Percentiles rank a stretch among this genome's conserved stretches.
phyloP scores from a whole-genome alignment of 64 coral and sea anemone species.

The Hydrozoanthus tunicans region DNA sequence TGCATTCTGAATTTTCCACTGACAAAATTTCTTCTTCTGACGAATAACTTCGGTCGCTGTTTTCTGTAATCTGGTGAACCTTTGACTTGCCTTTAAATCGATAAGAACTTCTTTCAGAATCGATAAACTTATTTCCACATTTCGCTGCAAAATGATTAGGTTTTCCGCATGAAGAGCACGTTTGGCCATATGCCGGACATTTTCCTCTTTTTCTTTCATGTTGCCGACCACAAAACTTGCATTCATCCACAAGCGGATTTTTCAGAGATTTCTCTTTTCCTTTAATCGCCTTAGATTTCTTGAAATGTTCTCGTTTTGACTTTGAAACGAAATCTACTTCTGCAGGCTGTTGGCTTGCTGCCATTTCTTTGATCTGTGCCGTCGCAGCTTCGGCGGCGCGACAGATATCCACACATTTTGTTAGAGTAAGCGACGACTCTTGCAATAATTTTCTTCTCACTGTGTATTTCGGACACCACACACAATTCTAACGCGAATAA shows the following conservation, averaged over 20 bases:
- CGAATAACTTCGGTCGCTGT: neutral
- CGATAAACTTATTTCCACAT: neutral
- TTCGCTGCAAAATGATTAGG: slow-evolving; percentile 34
- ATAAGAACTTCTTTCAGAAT: neutral
- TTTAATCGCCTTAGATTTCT: neutral
- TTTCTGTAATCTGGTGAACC: slow-evolving; percentile 11
- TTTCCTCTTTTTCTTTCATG: slow-evolving; percentile 31
- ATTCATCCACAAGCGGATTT: slow-evolving; percentile 18
- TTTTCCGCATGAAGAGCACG: neutral
- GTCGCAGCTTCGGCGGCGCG: slow-evolving; percentile 23
- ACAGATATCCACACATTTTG: slow-evolving; percentile 51
- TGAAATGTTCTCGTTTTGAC: neutral
- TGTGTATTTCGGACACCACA: neutral
- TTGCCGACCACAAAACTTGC: slow-evolving; percentile 26
- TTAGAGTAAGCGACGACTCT: slow-evolving; percentile 35
- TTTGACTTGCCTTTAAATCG: neutral
- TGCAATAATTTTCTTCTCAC: slow-evolving; percentile 26
- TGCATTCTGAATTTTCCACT: neutral
- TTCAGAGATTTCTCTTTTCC: neutral
- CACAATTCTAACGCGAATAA: slow-evolving; percentile 12
- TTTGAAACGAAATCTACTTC: neutral
- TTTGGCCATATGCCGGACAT: slow-evolving; percentile 28
- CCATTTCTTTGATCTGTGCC: slow-evolving; percentile 16
- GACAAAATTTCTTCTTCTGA: neutral
- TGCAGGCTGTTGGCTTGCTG: neutral